Evolutionary conservation across 2,797 vertebrate species (phyloP), one percentile per base, ranked within the genome.

Genomic region (Artibeus jamaicensis): DNA sequence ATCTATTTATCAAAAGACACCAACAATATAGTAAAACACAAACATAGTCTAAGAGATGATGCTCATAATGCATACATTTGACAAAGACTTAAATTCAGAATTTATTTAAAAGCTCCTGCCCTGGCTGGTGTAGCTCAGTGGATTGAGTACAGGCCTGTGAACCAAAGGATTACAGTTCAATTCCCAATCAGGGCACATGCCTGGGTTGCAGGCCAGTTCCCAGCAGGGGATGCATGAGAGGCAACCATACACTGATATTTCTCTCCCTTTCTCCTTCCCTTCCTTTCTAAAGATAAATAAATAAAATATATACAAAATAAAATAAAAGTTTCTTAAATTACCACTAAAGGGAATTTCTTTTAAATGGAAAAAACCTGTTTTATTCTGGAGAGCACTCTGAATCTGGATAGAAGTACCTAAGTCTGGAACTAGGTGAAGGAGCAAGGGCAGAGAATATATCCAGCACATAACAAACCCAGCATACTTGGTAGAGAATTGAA

Each of bases 21-120:
- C 22, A 53, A 6, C n/a, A 91, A 93, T 26, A 93, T 77, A 92
- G 59, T 81, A 89, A 91, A 83, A 96, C 67, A 39, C 4, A 67
- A 93, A 29, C 26, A 83, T 7, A 53, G 55, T 32, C 39, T 46
- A 59, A 91, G 34, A 44, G 11, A 86, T 21, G 32, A 82, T 11
- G 29, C 6, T 78, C 19, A 0, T 6, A 87, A 86, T 93, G 26
- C 50, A 91, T 5, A n/a, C 7, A 55, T 55, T 46, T 87, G 9
- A 90, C 32, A 59, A 96, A 79, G 71, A 85, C 48, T 89, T 83
- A 84, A 2, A 84, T 55, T 93, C 34, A 44, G 48, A 67, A 65
- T 81, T 68, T 71, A 53, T 55, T 65, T 15, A n/a, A n/a, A 65
- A 81, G 4, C 39, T 42, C 39, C 39, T 42, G 39, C 39, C 39